Percentiles rank a stretch among this genome's conserved stretches.
phyloP scores from a whole-genome alignment of 1,140 invertebrate genomes.

The Acromyrmex echinatior region DNA sequence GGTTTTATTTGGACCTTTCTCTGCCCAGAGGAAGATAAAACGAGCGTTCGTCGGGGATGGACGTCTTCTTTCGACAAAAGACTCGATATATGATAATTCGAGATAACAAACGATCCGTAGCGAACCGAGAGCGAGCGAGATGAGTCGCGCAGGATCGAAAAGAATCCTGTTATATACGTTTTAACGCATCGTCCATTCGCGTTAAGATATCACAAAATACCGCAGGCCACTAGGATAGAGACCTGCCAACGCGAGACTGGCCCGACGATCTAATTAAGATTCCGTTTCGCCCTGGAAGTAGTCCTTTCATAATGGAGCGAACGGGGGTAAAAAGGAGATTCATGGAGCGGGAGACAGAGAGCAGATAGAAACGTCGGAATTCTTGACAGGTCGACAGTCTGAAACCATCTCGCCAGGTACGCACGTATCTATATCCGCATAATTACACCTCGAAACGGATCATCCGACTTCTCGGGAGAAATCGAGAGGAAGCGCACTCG shows the following conservation, averaged over 20 bases:
- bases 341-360: background rate
- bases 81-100: conserved; percentile 11
- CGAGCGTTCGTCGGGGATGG: background rate
- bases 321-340: conserved; percentile 17
- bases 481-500: conserved; percentile 73
- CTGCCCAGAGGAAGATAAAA: background rate
- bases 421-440: conserved; percentile 51
- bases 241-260: conserved; percentile 10
- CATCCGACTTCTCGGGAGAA: conserved; percentile 67
- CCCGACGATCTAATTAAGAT: conserved; percentile 72
- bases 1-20: background rate
- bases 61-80: conserved; percentile 2
- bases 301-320: conserved; percentile 53
- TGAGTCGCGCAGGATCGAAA: conserved; percentile 22
- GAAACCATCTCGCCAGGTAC: conserved; percentile 37
- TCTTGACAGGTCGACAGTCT: conserved; percentile 63
- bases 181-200: conserved; percentile 50
- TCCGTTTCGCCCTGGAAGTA: conserved; percentile 26
- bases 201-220: conserved; percentile 22
- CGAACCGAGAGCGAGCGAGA: background rate
- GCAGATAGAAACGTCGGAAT: conserved; percentile 69
- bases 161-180: conserved; percentile 25
- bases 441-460: conserved; percentile 76
- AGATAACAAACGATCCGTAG: background rate
- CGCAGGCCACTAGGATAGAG: background rate